A percentile compares a stretch with the other conserved stretches of the same genome.
These are phyloP conservation scores for Peromyscus melanophrys DNA, from an alignment of 2,797 vertebrate genomes.

Conservation along the genomic window DNA sequence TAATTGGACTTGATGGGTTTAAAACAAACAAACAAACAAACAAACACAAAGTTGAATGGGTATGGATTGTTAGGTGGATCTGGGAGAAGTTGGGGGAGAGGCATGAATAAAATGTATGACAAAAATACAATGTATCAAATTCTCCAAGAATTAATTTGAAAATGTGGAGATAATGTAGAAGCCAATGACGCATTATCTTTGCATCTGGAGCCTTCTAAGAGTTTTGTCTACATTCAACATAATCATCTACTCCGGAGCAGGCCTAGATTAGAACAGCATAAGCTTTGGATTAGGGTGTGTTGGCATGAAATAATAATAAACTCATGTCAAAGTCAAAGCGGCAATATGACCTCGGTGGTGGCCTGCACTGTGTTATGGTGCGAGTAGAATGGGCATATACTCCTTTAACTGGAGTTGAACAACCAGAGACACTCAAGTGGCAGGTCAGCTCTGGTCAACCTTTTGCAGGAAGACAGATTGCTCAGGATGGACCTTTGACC, in stretches of 20 bases:
- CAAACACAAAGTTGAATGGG: background rate
- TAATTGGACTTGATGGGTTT: background rate
- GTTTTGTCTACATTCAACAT: constrained; percentile 66
- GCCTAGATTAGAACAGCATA: constrained; percentile 52
- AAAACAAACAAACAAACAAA: too few species aligned
- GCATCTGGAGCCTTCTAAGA: constrained; percentile 41
- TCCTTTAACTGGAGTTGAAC: constrained; percentile 77
- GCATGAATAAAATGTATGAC: background rate
- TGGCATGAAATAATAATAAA: constrained; percentile 86
- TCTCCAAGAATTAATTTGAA: constrained; percentile 1
- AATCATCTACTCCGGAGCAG: constrained; percentile 71
- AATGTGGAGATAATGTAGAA: background rate
- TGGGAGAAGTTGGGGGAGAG: background rate
- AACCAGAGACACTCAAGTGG: background rate
- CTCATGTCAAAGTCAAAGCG: constrained; percentile 84
- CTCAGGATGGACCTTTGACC: background rate
- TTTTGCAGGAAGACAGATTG: constrained; percentile 43
- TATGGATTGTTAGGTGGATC: background rate
- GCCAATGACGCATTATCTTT: constrained; percentile 66
- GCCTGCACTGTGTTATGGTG: constrained; percentile 81
- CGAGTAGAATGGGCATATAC: constrained; percentile 85
- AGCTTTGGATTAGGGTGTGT: constrained; percentile 85
- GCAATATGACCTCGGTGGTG: constrained; percentile 85
- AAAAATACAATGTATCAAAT: background rate
- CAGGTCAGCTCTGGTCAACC: background rate